A percentile compares a stretch with the other conserved stretches of the same genome.
phyloP scores from a whole-genome alignment of 53 echinoderm and acorn worm genomes.

The Henricia sp. region DNA sequence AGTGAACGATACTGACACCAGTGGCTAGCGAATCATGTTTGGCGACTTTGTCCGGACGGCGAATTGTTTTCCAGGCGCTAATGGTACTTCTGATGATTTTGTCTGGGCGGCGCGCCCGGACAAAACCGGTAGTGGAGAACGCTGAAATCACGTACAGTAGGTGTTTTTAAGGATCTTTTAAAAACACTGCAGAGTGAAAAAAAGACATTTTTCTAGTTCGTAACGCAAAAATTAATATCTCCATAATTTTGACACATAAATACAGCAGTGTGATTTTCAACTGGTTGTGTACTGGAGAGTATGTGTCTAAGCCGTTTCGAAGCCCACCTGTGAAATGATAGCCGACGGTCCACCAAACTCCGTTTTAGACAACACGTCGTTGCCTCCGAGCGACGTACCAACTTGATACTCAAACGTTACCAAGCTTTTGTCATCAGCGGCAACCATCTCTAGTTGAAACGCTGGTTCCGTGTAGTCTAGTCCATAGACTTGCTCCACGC shows the following conservation, averaged over 20 bases:
- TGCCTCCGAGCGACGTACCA: constrained; percentile 56
- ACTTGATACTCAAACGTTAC: constrained; percentile 45
- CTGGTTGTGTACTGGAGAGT: not conserved
- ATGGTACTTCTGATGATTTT: no score
- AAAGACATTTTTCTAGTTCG: no score
- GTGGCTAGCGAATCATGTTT: no score
- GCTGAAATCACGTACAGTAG: no score
- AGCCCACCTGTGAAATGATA: constrained; percentile 44
- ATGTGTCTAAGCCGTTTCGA: not conserved
- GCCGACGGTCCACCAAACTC: constrained; percentile 62
- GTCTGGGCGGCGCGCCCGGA: no score
- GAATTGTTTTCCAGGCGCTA: no score
- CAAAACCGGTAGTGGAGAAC: no score
- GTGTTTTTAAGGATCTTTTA: no score
- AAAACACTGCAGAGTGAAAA: no score
- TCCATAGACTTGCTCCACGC: constrained; percentile 44
- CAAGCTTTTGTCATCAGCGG: constrained; percentile 59
- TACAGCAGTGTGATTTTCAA: not conserved
- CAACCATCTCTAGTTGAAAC: constrained; percentile 48
- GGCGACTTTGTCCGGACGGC: not conserved
- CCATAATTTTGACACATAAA: no score
- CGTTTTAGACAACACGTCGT: constrained; percentile 40
- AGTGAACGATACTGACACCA: no score
- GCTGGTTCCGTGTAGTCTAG: constrained; percentile 69
- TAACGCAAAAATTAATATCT: no score